phyloP scores from a whole-genome alignment of 2,797 vertebrate genomes.

The Platyrinchus mystaceus region DNA sequence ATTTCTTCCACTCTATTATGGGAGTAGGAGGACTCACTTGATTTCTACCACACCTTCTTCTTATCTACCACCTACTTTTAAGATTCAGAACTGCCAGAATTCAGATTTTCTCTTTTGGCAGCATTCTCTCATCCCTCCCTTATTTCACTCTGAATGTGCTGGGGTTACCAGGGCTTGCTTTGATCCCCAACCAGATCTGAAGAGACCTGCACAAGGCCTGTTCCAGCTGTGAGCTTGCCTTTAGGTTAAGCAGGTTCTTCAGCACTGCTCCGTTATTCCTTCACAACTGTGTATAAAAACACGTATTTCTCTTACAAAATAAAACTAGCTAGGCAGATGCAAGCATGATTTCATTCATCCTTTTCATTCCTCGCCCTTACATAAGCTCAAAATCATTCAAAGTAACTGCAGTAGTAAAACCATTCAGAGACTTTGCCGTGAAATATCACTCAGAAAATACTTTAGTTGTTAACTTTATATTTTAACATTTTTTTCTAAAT shows the following conservation, averaged over 20 bases:
- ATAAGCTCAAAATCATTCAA: not conserved
- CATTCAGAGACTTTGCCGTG: not conserved
- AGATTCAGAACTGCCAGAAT: constrained; percentile 6
- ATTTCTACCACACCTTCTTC: constrained; percentile 16
- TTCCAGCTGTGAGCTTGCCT: not conserved
- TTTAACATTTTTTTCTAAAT: not conserved
- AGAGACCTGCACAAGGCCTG: not conserved
- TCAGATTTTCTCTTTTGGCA: constrained; percentile 12
- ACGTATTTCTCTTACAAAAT: not conserved
- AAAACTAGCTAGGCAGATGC: not conserved
- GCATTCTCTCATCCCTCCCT: not conserved
- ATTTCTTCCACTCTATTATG: not conserved
- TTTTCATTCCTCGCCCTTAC: not conserved
- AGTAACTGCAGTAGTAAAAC: not conserved
- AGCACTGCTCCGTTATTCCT: not conserved
- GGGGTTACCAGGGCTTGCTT: not conserved
- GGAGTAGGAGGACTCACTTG: constrained; percentile 21
- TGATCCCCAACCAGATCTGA: not conserved
- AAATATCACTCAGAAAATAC: not conserved
- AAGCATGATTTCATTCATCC: not conserved
- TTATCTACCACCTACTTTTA: constrained; percentile 51
- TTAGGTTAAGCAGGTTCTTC: not conserved
- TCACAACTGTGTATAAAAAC: not conserved
- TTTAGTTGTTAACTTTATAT: not conserved
- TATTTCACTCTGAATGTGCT: not conserved